These are phyloP conservation scores for Heliconius charithonia DNA, from an alignment of 2,888 invertebrate genomes.

Conservation along the genomic window DNA sequence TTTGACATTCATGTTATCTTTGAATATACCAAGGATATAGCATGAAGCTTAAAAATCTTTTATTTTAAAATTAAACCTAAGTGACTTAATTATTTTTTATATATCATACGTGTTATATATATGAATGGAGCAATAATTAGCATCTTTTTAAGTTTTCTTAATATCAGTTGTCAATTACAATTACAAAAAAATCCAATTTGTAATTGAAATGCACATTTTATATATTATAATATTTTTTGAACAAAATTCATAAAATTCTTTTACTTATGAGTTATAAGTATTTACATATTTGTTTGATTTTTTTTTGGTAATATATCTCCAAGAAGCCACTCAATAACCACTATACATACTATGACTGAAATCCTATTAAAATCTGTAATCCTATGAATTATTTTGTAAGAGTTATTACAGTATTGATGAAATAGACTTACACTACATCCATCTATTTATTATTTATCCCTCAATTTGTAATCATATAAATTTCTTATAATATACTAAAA, in stretches of 20 bases:
- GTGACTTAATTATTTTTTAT: neutral
- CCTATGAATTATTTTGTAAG: slow-evolving; percentile 7
- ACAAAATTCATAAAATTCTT: neutral
- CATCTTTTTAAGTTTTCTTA: too few species aligned
- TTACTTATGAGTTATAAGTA: neutral
- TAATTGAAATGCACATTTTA: neutral
- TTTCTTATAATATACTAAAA: neutral
- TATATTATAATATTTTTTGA: neutral
- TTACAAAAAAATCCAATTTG: neutral
- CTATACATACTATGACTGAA: slow-evolving; percentile 4
- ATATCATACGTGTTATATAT: neutral
- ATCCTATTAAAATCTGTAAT: slow-evolving; percentile 14
- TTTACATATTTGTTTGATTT: neutral
- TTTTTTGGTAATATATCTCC: slow-evolving; percentile 4
- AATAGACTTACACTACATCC: neutral
- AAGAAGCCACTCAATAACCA: slow-evolving; percentile 14
- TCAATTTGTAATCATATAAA: neutral
- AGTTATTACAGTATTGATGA: neutral
- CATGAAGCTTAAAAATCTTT: neutral
- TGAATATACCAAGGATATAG: too few species aligned
- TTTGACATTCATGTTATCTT: too few species aligned
- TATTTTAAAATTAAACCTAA: neutral
- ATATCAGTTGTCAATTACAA: too few species aligned
- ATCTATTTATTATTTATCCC: neutral
- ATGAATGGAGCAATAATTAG: too few species aligned